These are phyloP conservation scores for Actias luna DNA, from an alignment of 2,888 invertebrate species.

Conservation along the genomic window DNA sequence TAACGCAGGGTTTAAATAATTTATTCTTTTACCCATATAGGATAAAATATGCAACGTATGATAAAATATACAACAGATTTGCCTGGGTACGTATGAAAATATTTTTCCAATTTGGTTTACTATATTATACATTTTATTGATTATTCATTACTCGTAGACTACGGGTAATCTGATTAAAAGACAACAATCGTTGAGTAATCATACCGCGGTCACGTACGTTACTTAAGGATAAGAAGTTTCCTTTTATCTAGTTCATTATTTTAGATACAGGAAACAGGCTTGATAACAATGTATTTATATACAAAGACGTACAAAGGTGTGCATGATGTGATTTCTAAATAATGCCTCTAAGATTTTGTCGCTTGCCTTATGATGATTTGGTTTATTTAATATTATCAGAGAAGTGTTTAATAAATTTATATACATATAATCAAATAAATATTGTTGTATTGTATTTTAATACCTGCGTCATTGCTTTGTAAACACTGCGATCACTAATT, in stretches of 20 bases:
- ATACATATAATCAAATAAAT: not conserved
- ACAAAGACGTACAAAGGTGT: not conserved
- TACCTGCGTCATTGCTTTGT: no score
- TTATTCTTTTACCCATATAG: not conserved
- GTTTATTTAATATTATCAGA: not conserved
- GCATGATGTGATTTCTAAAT: not conserved
- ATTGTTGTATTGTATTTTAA: no score
- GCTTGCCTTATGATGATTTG: not conserved
- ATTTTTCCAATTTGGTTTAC: not conserved
- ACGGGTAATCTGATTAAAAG: not conserved
- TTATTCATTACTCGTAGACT: not conserved
- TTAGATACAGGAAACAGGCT: not conserved
- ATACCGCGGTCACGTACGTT: not conserved
- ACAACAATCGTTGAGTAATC: not conserved
- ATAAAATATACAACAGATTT: not conserved
- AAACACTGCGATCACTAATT: no score
- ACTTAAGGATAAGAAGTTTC: not conserved
- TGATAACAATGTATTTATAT: not conserved
- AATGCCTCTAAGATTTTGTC: not conserved
- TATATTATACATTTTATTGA: not conserved
- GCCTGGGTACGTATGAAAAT: not conserved
- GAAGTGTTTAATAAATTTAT: not conserved
- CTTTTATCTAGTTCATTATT: not conserved
- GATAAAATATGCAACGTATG: not conserved
- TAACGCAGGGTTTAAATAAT: no score